Percentiles rank a stretch among this genome's conserved stretches.
These are phyloP conservation scores for Dynastes grantii DNA, from an alignment of 2,888 invertebrate species.

Conservation along the genomic window DNA sequence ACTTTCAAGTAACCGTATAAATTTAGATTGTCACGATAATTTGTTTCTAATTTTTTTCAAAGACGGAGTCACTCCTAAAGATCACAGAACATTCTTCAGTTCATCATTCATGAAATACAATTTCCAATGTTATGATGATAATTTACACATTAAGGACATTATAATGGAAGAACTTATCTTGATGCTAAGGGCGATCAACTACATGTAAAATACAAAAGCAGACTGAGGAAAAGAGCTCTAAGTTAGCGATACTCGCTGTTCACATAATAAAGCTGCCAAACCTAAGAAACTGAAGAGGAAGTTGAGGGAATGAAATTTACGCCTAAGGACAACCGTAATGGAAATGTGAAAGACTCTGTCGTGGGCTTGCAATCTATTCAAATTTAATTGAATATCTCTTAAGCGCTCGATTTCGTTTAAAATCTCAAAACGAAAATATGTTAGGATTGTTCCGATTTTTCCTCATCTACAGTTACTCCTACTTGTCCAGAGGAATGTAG, in stretches of 20 bases:
- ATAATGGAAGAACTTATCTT: conserved; percentile 17
- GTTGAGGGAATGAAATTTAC: conserved; percentile 29
- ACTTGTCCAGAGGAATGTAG: conserved; percentile 23
- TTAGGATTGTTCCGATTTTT: conserved; percentile 30
- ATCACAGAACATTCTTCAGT: conserved; percentile 4
- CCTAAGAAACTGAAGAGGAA: conserved; percentile 44
- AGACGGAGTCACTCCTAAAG: conserved; percentile 1
- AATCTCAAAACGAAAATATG: conserved; percentile 17
- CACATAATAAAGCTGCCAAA: conserved; percentile 46
- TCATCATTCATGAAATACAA: conserved; percentile 32
- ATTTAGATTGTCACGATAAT: neutral
- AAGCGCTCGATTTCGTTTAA: conserved; percentile 26
- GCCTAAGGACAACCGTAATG: conserved; percentile 25
- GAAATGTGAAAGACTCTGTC: conserved; percentile 10
- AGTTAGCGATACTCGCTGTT: conserved; percentile 25
- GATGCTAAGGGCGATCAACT: conserved; percentile 24
- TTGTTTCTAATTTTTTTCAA: conserved; percentile 24
- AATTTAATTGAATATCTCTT: conserved; percentile 31
- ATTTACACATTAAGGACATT: conserved; percentile 10
- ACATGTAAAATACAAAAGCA: conserved; percentile 3
- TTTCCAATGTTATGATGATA: conserved; percentile 25
- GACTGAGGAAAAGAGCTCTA: conserved; percentile 7
- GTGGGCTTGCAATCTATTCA: conserved; percentile 20
- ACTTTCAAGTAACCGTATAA: conserved; percentile 1
- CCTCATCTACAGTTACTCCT: conserved; percentile 32